Evolutionary conservation across 37 sponge, comb jelly and placozoan genomes (phyloP).

Genomic region (Axinella damicornis): DNA sequence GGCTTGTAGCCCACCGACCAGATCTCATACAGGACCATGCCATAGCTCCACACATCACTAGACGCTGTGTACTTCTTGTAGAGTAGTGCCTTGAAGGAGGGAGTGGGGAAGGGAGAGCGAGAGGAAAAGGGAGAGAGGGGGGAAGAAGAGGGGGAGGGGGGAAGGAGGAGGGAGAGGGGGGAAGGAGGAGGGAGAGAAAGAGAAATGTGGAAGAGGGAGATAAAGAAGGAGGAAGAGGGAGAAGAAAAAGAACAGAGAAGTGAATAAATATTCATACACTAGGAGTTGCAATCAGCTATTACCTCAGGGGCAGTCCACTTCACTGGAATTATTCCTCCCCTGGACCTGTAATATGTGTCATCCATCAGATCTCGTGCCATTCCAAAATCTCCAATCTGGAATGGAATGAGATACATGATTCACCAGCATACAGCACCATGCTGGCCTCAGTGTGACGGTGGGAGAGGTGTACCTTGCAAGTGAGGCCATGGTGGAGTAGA

Average conservation of each 20-base stretch:
- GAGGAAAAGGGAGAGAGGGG: no score
- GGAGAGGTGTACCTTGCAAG: conserved; percentile 65
- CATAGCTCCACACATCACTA: conserved; percentile 80
- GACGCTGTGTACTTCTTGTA: conserved; percentile 56
- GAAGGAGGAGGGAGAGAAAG: no score
- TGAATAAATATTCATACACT: no score
- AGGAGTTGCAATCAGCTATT: background rate
- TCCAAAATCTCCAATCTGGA: conserved; percentile 77
- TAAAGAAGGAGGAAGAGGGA: no score
- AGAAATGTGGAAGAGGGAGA: no score
- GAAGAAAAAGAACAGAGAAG: no score
- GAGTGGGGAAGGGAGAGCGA: no score
- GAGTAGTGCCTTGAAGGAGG: conserved; percentile 60
- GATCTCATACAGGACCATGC: conserved; percentile 72
- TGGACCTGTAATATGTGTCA: conserved; percentile 45
- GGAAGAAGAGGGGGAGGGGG: no score
- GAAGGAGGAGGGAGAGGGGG: no score
- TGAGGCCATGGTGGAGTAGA: conserved; percentile 35
- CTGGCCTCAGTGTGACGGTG: no score
- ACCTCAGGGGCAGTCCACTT: conserved; percentile 87
- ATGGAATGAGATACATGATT: background rate
- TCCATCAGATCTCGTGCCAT: conserved; percentile 64
- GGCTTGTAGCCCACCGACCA: conserved; percentile 70
- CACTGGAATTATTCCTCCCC: conserved; percentile 59
- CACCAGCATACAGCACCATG: no score